Evolutionary conservation across 2,113 vertebrate species (phyloP), one percentile per base, ranked within the genome.

Genomic region (Neogale vison): DNA sequence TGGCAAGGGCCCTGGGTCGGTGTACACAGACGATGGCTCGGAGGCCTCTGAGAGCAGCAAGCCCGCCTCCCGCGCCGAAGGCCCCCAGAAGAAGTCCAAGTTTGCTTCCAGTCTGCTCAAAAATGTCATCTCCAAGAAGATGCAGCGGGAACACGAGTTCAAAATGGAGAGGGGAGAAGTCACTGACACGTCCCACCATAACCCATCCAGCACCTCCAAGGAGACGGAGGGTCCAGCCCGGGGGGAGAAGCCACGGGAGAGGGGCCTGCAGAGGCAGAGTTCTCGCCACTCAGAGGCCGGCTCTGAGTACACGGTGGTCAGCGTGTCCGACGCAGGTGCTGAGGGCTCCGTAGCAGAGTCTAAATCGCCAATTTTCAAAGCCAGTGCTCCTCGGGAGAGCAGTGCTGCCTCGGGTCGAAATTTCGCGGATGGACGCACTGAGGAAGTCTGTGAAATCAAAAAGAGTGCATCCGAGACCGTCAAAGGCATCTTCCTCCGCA

Each of bases 41-140:
- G 97, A 98, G 95, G 23, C 91, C 10, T 94, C 97, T 0, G 97
- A 97, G 6, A 23, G 80, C 36, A 17, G 83, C 83, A 96, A 96
- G 96, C 90, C 95, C 1, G 93, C 31, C 31, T 23, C 96, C 26
- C 85, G 90, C 0, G 21, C 99, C 80, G 99, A 99, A 39, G 99
- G 98, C 59, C 79, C 99, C 52, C 99, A 99, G 98, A 99, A 99
- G 98, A 99, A 99, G 98, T 99, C 99, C 80, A 98, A 98, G 69
- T 99, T 99, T 93, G 99, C 99, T 1, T 99, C 99, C 24, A 99
- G 99, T 76, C 98, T 99, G 57, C 99, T 99, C 76, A 99, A 99
- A 98, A 99, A 99, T 88, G 99, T 99, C 1, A 99, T 99, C 98
- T 99, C 99, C 42, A 99, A 99, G 98, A 99, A 99, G 98, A 99